Conservation (phyloP, 2,888 invertebrate genomes). For the Drosophila rellima region DNA sequence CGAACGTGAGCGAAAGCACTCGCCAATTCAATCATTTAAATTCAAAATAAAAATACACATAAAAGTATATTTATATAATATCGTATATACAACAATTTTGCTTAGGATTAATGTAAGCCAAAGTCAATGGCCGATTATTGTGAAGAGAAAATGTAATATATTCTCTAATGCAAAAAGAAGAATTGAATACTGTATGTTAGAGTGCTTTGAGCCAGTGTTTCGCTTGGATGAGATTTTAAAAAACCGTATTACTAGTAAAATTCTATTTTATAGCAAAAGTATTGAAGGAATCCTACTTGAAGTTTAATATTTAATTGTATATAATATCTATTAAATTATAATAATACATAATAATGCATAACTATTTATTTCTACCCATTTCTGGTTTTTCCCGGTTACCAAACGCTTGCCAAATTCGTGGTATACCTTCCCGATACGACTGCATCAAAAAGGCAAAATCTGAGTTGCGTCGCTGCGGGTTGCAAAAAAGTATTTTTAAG, state of each 20-base stretch:
- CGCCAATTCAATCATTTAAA: constrained; percentile 79
- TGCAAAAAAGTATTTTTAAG: constrained; percentile 45
- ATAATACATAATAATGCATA: too few relatives aligned
- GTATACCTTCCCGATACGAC: constrained; percentile 18
- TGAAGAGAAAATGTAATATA: constrained; percentile 31
- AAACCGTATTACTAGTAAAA: neutral
- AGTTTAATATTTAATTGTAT: too few relatives aligned
- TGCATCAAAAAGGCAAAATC: constrained; percentile 51
- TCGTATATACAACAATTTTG: constrained; percentile 4
- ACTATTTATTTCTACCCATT: too few relatives aligned
- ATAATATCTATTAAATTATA: too few relatives aligned
- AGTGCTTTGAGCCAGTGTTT: neutral
- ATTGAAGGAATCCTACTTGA: too few relatives aligned
- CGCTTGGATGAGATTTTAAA: neutral
- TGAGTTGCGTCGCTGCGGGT: constrained; percentile 43
- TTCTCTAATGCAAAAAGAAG: constrained; percentile 20
- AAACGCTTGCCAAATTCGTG: constrained; percentile 41
- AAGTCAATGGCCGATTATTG: constrained; percentile 56
- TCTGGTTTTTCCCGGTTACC: too few relatives aligned
- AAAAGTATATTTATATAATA: constrained; percentile 57
- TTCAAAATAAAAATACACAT: constrained; percentile 71
- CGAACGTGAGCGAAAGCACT: constrained; percentile 26
- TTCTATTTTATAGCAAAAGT: neutral
- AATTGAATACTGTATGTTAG: constrained; percentile 33
- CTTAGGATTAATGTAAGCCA: constrained; percentile 36